Base-by-base conservation (phyloP, 1,140 invertebrate species). In the Drosophila pseudoananassae region DNA sequence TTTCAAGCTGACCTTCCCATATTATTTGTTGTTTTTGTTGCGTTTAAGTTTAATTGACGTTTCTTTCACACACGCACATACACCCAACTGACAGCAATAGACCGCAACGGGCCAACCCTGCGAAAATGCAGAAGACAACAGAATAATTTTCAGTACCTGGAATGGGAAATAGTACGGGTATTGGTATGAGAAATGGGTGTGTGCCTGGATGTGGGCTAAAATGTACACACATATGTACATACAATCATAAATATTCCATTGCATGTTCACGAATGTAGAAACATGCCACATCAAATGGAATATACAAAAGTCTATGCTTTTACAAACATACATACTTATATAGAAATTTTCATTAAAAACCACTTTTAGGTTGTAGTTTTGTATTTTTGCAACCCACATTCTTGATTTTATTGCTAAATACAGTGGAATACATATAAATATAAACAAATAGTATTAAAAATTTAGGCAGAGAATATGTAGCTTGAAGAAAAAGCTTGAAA, bases 81-180 rank as follows among this genome's bases (percentile, higher is more conserved):
- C 40, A 27, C 61, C 80, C 76, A 85, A 68, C 73, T 80, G 80
- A 76, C 76, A 61, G 81, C 76, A 79, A 17, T 76, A 63, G 78
- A 84, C 82, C 82, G 82, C 78, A 85, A 74, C 81, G 77, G 81
- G 65, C 81, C 73, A 84, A 81, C 77, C 81, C 81, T 69, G 81
- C 55, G 65, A 83, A 36, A 76, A 71, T 75, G 64, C 77, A 80
- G 56, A 72, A 66, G 63, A 66, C 63, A 68, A 38, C 50, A 40
- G 29, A 56, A 38, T 55, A 9, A 56, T 27, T 23, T 23, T 57
- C 31, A 43, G 15, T 38, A 31, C 54, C 54, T 54, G 45, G 71
- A 74, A 70, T 57, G 52, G 52, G 36, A 69, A 61, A n/a, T 36
- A 36, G 33, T 36, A 36, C 54, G 56, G 50, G 20, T 49, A 66